Evolutionary conservation across 2,113 vertebrate species (phyloP), one percentile per base, ranked within the genome.

Genomic region (Dasypus novemcinctus): DNA sequence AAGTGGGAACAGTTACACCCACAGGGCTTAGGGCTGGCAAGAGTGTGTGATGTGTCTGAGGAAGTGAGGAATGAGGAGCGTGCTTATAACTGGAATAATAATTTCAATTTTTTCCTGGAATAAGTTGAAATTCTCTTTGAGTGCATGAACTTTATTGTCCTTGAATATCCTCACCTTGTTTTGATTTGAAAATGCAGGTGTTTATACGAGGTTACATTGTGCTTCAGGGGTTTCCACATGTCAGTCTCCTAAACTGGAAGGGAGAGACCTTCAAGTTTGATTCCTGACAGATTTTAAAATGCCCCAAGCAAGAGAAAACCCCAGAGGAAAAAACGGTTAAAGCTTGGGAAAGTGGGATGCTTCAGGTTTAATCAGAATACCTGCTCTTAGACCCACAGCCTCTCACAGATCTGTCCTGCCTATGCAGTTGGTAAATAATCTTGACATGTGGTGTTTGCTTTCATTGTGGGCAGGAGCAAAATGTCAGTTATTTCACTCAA

Each of bases 401-500:
- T 1, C 90, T 13, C 36, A 0, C 10, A 38, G 87, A 52, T 52
- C 90, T 83, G 81, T 72, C 90, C 79, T 57, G 6, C 12, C 0
- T 52, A 25, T 54, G 43, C 74, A 54, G 38, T 90, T 29, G 7
- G 95, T 96, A 95, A 97, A 95, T 95, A 93, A 64, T 87, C 81
- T 82, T 74, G 91, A 95, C 80, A 72, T 69, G 92, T n/a, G 63
- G 29, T 95, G 79, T 91, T 93, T 93, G 80, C 79, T 87, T 95
- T 95, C 36, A 13, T 89, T 78, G 95, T 83, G 2, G 1, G 38
- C 79, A 78, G 13, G 29, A 96, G 89, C 89, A 81, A 79, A 97
- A 95, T 96, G 91, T 87, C 83, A 95, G 86, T 92, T 90, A 94
- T 97, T 96, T 96, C 49, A 83, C 87, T 95, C 86, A 87, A 54